These are phyloP conservation scores for Liposcelis brunnea DNA, from an alignment of 2,888 invertebrate genomes.

Conservation along the genomic window DNA sequence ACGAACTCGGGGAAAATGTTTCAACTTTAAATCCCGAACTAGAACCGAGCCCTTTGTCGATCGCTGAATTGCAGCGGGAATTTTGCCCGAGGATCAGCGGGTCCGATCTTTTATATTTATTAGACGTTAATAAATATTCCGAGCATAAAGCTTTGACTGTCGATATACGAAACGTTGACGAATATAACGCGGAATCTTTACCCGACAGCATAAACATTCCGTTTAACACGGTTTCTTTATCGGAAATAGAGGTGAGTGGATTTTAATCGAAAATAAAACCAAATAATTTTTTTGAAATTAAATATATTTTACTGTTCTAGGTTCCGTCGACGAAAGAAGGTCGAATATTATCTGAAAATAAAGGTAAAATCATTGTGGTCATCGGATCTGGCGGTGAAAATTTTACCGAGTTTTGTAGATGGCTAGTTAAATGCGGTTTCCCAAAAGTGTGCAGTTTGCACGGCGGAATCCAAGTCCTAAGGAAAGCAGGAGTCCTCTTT, in stretches of 20 bases:
- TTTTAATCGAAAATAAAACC: background rate
- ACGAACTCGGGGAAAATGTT: constrained; percentile 32
- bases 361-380: constrained; percentile 52
- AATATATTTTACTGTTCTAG: constrained; percentile 27
- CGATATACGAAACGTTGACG: constrained; percentile 47
- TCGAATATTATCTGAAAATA: constrained; percentile 38
- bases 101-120: constrained; percentile 59
- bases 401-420: constrained; percentile 69
- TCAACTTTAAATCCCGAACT: constrained; percentile 17
- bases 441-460: constrained; percentile 70
- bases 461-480: constrained; percentile 67
- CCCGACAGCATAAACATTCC: constrained; percentile 77
- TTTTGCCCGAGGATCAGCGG: constrained; percentile 70
- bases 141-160: constrained; percentile 39
- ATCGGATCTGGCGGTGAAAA: constrained; percentile 64
- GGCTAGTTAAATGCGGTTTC: constrained; percentile 60
- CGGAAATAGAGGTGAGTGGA: constrained; percentile 45
- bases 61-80: constrained; percentile 53
- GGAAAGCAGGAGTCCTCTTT: constrained; percentile 10
- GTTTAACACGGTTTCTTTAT: constrained; percentile 57
- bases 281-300: background rate
- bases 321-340: constrained; percentile 42
- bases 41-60: constrained; percentile 47
- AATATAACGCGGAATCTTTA: constrained; percentile 59
- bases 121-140: constrained; percentile 32